These are phyloP conservation scores for Centropus bengalensis DNA, from an alignment of 2,113 vertebrate species.

Conservation along the genomic window DNA sequence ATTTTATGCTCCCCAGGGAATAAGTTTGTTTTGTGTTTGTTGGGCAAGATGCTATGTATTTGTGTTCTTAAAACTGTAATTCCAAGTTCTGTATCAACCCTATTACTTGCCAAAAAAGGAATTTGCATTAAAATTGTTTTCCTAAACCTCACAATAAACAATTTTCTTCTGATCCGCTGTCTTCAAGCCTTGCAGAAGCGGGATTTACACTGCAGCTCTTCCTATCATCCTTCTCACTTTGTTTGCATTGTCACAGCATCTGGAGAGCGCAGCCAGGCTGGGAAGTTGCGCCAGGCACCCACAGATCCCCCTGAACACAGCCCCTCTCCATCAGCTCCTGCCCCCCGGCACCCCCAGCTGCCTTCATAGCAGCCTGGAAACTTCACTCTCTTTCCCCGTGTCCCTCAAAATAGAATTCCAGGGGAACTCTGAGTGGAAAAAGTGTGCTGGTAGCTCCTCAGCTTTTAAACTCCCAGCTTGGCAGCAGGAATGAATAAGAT, in stretches of 20 bases:
- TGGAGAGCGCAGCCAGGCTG: not conserved
- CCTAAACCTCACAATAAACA: slow-evolving; percentile 66
- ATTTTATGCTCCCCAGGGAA: not conserved
- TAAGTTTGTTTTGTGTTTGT: not conserved
- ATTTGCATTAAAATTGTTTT: slow-evolving; percentile 28
- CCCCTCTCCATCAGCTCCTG: not conserved
- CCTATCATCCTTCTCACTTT: not conserved
- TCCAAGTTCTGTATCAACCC: not conserved
- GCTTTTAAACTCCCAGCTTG: not conserved
- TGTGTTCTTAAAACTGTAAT: slow-evolving; percentile 21
- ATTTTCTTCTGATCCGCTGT: slow-evolving; percentile 7
- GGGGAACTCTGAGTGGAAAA: not conserved
- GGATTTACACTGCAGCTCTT: not conserved
- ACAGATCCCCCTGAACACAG: not conserved
- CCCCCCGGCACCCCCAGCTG: not conserved
- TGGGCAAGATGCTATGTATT: not conserved
- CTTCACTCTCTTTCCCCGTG: not conserved
- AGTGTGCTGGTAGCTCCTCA: not conserved
- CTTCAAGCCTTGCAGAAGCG: not conserved
- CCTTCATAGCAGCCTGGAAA: not conserved
- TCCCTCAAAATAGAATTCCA: not conserved
- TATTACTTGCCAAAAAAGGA: not conserved
- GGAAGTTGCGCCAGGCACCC: not conserved
- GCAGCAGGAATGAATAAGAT: not conserved
- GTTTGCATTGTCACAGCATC: not conserved